Conservation (phyloP, 92 coral and sea anemone genomes). For the Pocillopora meandrina region DNA sequence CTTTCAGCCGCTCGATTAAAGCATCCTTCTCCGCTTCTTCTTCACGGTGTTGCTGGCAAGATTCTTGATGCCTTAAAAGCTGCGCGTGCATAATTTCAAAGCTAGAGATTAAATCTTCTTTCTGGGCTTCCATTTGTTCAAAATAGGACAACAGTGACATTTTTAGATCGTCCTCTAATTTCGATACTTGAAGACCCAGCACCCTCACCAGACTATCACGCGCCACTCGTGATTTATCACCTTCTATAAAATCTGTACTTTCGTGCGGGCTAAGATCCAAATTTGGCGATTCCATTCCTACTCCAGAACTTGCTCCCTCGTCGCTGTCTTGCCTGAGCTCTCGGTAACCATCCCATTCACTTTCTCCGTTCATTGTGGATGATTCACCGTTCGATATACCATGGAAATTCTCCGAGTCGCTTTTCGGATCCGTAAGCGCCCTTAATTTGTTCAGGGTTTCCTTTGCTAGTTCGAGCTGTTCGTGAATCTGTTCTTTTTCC, state of each 20-base stretch:
- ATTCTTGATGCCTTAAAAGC: slow-evolving; percentile 69
- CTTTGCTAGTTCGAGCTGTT: slow-evolving; percentile 73
- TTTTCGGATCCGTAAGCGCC: slow-evolving; percentile 49
- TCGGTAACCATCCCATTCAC: slow-evolving; percentile 7
- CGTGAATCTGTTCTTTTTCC: slow-evolving; percentile 69
- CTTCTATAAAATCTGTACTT: background rate
- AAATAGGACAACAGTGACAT: slow-evolving; percentile 71
- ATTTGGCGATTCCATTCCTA: slow-evolving; percentile 35
- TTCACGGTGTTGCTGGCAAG: slow-evolving; percentile 69
- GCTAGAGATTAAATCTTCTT: slow-evolving; percentile 80
- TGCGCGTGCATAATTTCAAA: slow-evolving; percentile 84
- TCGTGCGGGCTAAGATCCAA: background rate
- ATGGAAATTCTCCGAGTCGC: slow-evolving; percentile 30
- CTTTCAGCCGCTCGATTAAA: slow-evolving; percentile 58
- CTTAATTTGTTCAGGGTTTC: slow-evolving; percentile 73
- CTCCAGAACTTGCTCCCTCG: slow-evolving; percentile 39
- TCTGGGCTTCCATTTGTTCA: slow-evolving; percentile 83
- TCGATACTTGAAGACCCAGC: slow-evolving; percentile 76
- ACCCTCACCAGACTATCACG: slow-evolving; percentile 73
- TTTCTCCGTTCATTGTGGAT: slow-evolving; percentile 4
- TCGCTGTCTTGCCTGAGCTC: slow-evolving; percentile 36
- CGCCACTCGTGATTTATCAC: slow-evolving; percentile 39
- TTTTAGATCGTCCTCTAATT: slow-evolving; percentile 86
- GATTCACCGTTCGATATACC: slow-evolving; percentile 7
- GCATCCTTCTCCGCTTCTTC: slow-evolving; percentile 70